Evolutionary conservation across 2,888 invertebrate genomes (phyloP), one percentile per base, ranked within the genome.

Genomic region (Philereme transversata): DNA sequence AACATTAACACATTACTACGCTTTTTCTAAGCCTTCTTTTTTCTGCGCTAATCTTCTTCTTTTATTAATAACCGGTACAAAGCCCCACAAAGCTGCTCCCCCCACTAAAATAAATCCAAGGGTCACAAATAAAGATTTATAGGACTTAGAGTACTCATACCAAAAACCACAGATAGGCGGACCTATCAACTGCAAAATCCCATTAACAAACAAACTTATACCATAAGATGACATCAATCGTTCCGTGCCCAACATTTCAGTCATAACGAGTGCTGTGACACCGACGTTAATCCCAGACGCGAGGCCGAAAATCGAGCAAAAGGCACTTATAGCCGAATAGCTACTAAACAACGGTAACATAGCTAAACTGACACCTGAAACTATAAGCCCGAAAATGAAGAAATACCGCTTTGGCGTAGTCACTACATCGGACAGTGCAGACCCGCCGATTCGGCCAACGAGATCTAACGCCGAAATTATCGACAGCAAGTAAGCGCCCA

Each of bases 211-310:
- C 38, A 97, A 87, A 68, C 97, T 97, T 38, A 97, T 97, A 0
- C 97, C 97, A 73, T 97, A 97, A 0, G 97, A 96, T 0, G 97
- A 96, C 77, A 97, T 96, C 0, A 97, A 83, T n/a, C 96, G 93
- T 70, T 97, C 97, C 0, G 96, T 95, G 0, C 97, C 97, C 5
- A 97, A 79, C 95, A 97, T 95, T 77, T 97, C 97, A 0, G 97
- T 96, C 96, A 97, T 97, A 4, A 97, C 96, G 44, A 97, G 95
- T 0, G 97, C 97, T 0, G 97, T 97, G 9, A 97, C 95, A 4
- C 97, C 97, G 0, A 97, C 96, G 80, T 97, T 97, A 3, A 96
- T 94, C 7, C 97, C 97, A 0, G 97, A 97, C 4, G 97, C 96
- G 10, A 97, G 86, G 3, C 97, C 97, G 76, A 97, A 97, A 0